phyloP scores from a whole-genome alignment of 2,113 vertebrate species.

The Poeciliopsis retropinna region DNA sequence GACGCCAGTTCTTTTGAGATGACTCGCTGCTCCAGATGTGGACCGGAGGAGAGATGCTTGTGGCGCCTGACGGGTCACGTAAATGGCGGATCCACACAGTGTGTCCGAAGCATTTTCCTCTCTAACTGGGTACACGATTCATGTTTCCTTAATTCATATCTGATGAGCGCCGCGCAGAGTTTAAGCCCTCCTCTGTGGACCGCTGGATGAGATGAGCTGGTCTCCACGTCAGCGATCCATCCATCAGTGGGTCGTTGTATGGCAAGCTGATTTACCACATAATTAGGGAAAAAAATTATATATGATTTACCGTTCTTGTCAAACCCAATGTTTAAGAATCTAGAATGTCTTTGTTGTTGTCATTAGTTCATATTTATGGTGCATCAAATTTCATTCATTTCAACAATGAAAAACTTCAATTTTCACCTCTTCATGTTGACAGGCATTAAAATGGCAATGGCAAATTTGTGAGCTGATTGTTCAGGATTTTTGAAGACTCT shows the following conservation, averaged over 20 bases:
- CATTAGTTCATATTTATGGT: not conserved
- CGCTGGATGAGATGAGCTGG: slow-evolving; percentile 33
- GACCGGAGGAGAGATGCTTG: slow-evolving; percentile 24
- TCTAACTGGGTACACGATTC: not conserved
- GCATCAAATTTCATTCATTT: not conserved
- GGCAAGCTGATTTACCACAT: not conserved
- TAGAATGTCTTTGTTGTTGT: no score
- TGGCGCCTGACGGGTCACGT: slow-evolving; percentile 52
- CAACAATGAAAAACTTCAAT: not conserved
- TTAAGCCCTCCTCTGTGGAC: slow-evolving; percentile 15
- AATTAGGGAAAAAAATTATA: not conserved
- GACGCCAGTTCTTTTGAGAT: slow-evolving; percentile 34
- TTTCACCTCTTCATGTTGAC: not conserved
- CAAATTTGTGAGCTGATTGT: no score
- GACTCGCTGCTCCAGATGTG: slow-evolving; percentile 39
- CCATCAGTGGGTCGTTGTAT: slow-evolving; percentile 6
- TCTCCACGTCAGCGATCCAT: slow-evolving; percentile 20
- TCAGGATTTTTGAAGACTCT: no score
- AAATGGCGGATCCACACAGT: slow-evolving; percentile 3
- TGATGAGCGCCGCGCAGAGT: slow-evolving; percentile 12
- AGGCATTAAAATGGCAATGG: not conserved
- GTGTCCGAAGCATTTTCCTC: not conserved
- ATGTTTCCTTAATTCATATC: slow-evolving; percentile 18
- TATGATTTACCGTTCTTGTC: not conserved
- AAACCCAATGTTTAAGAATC: not conserved